Percentiles rank a stretch among this genome's conserved stretches.
phyloP scores from a whole-genome alignment of 2,888 invertebrate species.

The Chalcis sispes region DNA sequence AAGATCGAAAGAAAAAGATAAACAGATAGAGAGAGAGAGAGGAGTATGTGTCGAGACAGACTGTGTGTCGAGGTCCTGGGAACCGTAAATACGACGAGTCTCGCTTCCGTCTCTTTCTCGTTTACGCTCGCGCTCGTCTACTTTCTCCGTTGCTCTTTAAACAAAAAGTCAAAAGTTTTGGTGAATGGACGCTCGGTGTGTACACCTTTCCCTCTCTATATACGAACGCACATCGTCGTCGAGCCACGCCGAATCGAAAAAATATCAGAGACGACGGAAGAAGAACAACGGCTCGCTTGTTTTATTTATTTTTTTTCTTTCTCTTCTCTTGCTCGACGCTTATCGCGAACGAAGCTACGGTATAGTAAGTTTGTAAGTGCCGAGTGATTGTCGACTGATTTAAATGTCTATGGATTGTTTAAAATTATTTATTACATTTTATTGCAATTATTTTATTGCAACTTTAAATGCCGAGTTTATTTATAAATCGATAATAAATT shows the following conservation, averaged over 20 bases:
- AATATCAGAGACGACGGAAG: background rate
- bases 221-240: background rate
- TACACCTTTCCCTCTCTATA: slow-evolving; percentile 14
- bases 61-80: slow-evolving; percentile 41
- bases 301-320: background rate
- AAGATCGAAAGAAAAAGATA: no score
- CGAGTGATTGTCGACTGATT: no score
- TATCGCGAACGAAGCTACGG: no score
- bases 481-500: no score
- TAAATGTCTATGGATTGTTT: no score
- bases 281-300: background rate
- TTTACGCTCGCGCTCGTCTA: background rate
- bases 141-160: background rate
- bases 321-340: background rate
- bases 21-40: no score
- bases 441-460: no score
- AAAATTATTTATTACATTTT: no score
- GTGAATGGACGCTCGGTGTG: slow-evolving; percentile 30
- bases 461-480: no score
- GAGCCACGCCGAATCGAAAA: slow-evolving; percentile 12
- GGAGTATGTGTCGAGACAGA: no score
- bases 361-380: no score
- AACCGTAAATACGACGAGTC: slow-evolving; percentile 32
- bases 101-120: no score
- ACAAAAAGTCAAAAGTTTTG: slow-evolving; percentile 30